A percentile compares a stretch with the other conserved stretches of the same genome.
Conservation (phyloP, 2,888 invertebrate species). For the Drosophila emarginata region DNA sequence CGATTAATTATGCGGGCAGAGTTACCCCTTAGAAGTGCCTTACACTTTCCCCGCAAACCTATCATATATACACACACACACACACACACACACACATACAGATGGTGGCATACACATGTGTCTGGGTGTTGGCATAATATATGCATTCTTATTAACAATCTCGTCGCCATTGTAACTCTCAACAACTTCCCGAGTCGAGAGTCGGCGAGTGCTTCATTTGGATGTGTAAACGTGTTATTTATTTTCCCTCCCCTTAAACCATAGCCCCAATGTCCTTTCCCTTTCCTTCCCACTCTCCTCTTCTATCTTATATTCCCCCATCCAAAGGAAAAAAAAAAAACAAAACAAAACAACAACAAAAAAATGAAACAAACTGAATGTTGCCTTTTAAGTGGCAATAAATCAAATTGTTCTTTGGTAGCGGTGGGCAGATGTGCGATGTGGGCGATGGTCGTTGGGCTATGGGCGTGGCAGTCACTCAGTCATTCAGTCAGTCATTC, state of each 20-base stretch:
- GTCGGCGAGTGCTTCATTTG: conserved; percentile 66
- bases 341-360: conserved; percentile 49
- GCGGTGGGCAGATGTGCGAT: conserved; percentile 5
- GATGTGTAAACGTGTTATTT: conserved; percentile 78
- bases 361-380: conserved; percentile 60
- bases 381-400: conserved; percentile 78
- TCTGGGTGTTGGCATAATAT: conserved; percentile 69
- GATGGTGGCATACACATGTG: conserved; percentile 32
- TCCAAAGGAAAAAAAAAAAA: not conserved
- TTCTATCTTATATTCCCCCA: not conserved
- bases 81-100: conserved; percentile 13
- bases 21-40: not conserved
- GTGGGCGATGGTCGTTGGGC: conserved; percentile 10
- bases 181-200: conserved; percentile 45
- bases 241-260: conserved; percentile 51
- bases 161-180: conserved; percentile 67
- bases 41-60: not conserved
- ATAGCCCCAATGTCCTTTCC: not conserved
- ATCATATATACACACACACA: conserved; percentile 3
- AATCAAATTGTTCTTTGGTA: conserved; percentile 63
- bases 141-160: conserved; percentile 76
- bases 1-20: conserved; percentile 19
- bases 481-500: conserved; percentile 15
- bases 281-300: not conserved
- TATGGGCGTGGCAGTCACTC: conserved; percentile 39